These are phyloP conservation scores for Drosophila mercatorum DNA, from an alignment of 2,888 invertebrate species.

Conservation along the genomic window DNA sequence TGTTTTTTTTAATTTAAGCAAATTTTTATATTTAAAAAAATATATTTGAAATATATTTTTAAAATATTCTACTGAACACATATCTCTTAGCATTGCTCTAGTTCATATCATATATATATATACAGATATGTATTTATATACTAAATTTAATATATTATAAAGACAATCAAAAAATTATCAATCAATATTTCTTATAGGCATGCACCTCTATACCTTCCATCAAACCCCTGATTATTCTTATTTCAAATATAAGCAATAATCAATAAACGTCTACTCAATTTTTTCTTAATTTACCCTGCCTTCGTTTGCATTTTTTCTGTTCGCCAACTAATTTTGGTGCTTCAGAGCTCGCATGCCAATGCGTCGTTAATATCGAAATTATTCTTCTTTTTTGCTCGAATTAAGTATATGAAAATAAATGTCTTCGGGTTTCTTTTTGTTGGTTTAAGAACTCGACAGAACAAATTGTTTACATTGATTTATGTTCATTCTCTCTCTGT, in stretches of 20 bases:
- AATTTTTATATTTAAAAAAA: too few relatives aligned
- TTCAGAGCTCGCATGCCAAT: constrained; percentile 55
- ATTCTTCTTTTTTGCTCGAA: not conserved
- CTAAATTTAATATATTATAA: too few relatives aligned
- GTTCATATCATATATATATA: too few relatives aligned
- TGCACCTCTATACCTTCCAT: not conserved
- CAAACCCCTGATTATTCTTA: not conserved
- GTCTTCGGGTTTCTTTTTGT: constrained; percentile 9
- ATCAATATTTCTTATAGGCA: not conserved
- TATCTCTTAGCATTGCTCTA: too few relatives aligned
- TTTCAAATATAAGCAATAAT: constrained; percentile 1
- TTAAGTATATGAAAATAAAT: constrained; percentile 38
- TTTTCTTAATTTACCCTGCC: not conserved
- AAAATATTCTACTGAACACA: too few relatives aligned
- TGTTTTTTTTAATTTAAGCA: too few relatives aligned
- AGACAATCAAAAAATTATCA: not conserved
- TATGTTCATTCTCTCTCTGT: constrained; percentile 9
- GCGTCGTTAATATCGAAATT: constrained; percentile 36
- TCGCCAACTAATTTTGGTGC: constrained; percentile 21
- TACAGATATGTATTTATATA: too few relatives aligned
- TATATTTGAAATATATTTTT: too few relatives aligned
- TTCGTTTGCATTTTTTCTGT: not conserved
- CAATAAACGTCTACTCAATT: not conserved
- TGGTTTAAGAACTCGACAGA: not conserved
- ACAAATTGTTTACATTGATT: constrained; percentile 50